Evolutionary conservation across 2,888 invertebrate genomes (phyloP), one percentile per base, ranked within the genome.

Genomic region (Ceramica pisi): DNA sequence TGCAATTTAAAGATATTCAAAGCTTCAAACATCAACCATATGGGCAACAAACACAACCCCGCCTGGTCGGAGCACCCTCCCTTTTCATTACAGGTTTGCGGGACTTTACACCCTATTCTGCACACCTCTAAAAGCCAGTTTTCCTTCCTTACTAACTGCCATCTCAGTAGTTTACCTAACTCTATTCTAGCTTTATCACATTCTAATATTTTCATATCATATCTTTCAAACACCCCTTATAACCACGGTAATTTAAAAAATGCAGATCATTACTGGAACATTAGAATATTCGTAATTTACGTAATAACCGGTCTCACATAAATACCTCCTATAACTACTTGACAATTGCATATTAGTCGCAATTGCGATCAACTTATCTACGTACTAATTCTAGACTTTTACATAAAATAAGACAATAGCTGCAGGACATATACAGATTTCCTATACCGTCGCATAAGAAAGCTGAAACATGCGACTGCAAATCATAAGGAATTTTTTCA

Each of bases 401-500:
- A 62, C 23, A 57, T 41, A n/a, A 50, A 57, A 65, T 50, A 60
- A 46, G 53, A 38, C 48, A 64, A 61, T 71, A 65, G 31, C 50
- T 41, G 44, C 51, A 60, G 48, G 59, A 23, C 44, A 31, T 41
- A 12, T 48, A 21, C 62, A 67, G 48, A 67, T 44, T 46, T 38
- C 55, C 26, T 21, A 26, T 12, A 35, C 16, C 19, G 12, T 16
- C 10, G 12, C 0, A 12, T n/a, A 26, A 10, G 4, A 19, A 3
- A 38, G 26, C 23, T 35, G 26, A 14, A 82, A 79, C 73, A 90
- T 89, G 87, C 41, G 82, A n/a, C 9, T 73, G 0, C 62, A 84
- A 67, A 68, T 50, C 5, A n/a, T 92, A 0, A 86, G 83, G 67
- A 82, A 79, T 7, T 80, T 91, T n/a, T 75, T 93, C 0, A 55